Evolutionary conservation across 2,113 vertebrate species (phyloP).

Genomic region (Zeus faber): DNA sequence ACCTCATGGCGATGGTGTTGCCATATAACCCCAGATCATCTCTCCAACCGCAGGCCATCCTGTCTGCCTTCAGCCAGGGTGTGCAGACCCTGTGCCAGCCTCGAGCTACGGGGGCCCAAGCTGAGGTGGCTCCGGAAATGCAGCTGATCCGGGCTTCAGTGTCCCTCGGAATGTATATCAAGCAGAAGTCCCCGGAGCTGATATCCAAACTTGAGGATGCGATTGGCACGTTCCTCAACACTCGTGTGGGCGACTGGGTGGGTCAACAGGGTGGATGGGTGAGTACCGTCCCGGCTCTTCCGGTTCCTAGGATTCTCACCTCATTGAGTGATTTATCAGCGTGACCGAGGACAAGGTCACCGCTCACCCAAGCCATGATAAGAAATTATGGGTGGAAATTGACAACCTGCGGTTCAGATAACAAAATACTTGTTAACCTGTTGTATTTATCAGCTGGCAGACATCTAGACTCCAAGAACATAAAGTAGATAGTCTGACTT

Average conservation of each 20-base stretch:
- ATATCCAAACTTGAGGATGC: background rate
- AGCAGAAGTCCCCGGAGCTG: constrained; percentile 51
- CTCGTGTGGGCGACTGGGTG: constrained; percentile 50
- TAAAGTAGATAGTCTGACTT: no score
- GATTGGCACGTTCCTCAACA: constrained; percentile 49
- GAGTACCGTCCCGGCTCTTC: constrained; percentile 27
- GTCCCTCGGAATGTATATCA: constrained; percentile 47
- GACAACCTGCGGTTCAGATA: no score
- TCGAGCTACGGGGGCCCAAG: background rate
- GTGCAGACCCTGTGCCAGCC: constrained; percentile 46
- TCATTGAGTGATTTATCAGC: no score
- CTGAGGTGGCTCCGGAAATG: constrained; percentile 59
- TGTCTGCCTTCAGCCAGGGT: constrained; percentile 17
- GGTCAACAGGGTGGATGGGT: constrained; percentile 73
- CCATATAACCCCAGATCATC: no score
- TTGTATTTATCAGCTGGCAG: no score
- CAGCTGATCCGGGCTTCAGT: constrained; percentile 56
- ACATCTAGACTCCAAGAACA: no score
- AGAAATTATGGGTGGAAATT: no score
- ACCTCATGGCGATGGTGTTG: no score
- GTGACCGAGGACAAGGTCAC: no score
- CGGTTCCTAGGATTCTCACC: no score
- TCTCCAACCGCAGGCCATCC: constrained; percentile 49
- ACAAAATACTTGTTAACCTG: no score
- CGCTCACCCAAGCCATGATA: no score